These are phyloP conservation scores for Eumeta japonica DNA, from an alignment of 1,140 invertebrate genomes.

Conservation along the genomic window DNA sequence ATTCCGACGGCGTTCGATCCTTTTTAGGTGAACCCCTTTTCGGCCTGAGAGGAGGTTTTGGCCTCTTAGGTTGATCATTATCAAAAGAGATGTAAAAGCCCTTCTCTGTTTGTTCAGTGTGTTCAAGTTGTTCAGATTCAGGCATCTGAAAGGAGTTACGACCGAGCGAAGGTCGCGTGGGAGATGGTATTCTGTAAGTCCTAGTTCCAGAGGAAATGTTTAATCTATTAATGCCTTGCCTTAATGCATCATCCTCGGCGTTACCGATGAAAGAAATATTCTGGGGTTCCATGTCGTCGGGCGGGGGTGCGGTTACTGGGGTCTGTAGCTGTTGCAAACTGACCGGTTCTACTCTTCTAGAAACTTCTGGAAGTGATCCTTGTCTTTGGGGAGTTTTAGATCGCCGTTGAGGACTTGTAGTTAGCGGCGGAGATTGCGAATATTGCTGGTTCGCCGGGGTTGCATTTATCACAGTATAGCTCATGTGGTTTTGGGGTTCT, in stretches of 20 bases:
- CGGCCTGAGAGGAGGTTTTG: constrained; percentile 79
- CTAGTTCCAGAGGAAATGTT: constrained; percentile 84
- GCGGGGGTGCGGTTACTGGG: constrained; percentile 64
- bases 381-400: constrained; percentile 39
- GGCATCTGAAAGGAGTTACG: constrained; percentile 67
- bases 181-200: constrained; percentile 83
- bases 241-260: constrained; percentile 58
- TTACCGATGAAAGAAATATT: constrained; percentile 89
- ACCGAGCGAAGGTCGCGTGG: constrained; percentile 71
- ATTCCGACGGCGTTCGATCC: constrained; percentile 53
- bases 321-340: constrained; percentile 39
- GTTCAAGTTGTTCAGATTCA: constrained; percentile 32
- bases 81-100: constrained; percentile 96
- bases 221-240: constrained; percentile 67
- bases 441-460: constrained; percentile 16
- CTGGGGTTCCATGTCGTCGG: constrained; percentile 85
- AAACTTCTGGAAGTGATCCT: constrained; percentile 13
- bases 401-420: constrained; percentile 31
- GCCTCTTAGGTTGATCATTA: constrained; percentile 80
- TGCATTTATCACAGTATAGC: constrained; percentile 48
- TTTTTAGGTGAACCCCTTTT: constrained; percentile 78
- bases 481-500: constrained; percentile 37
- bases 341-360: constrained; percentile 28
- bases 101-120: constrained; percentile 64
- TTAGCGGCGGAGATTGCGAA: constrained; percentile 29